Conservation (phyloP, 2,113 vertebrate species). For the Clarias batrachus region DNA sequence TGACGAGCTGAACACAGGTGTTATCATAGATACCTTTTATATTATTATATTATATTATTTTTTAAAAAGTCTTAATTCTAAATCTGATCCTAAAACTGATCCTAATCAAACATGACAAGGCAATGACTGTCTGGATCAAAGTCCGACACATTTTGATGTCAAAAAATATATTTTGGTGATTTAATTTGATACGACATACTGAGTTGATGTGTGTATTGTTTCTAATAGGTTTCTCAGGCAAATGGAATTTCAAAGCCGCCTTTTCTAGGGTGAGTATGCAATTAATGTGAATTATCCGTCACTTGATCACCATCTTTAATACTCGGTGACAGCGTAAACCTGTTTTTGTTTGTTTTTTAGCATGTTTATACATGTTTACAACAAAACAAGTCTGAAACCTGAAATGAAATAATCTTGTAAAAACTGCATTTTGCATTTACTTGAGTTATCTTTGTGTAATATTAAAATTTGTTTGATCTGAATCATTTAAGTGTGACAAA, state of each 20-base stretch:
- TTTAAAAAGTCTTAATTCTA: too few relatives aligned
- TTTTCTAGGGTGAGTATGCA: constrained; percentile 80
- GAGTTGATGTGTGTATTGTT: constrained; percentile 38
- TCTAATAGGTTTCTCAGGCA: constrained; percentile 73
- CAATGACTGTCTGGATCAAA: neutral
- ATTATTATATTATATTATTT: neutral
- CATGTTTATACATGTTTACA: too few relatives aligned
- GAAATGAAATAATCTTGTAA: neutral
- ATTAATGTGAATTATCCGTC: neutral
- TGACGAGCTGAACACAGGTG: neutral
- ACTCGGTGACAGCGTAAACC: neutral
- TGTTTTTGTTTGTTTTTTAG: too few relatives aligned
- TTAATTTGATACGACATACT: neutral
- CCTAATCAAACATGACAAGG: neutral
- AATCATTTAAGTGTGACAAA: too few relatives aligned
- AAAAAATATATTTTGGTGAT: neutral
- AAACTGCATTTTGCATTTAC: too few relatives aligned
- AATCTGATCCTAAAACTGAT: neutral
- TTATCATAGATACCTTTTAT: neutral
- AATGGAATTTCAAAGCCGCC: constrained; percentile 84
- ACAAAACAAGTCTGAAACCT: neutral
- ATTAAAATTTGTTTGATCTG: too few relatives aligned
- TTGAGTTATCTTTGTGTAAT: too few relatives aligned
- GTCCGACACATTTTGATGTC: neutral
- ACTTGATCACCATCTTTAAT: neutral